Evolutionary conservation across 35 echinoderm and acorn worm genomes (phyloP), one percentile per base, ranked within the genome.

Genomic region (Eucidaris tribuloides): DNA sequence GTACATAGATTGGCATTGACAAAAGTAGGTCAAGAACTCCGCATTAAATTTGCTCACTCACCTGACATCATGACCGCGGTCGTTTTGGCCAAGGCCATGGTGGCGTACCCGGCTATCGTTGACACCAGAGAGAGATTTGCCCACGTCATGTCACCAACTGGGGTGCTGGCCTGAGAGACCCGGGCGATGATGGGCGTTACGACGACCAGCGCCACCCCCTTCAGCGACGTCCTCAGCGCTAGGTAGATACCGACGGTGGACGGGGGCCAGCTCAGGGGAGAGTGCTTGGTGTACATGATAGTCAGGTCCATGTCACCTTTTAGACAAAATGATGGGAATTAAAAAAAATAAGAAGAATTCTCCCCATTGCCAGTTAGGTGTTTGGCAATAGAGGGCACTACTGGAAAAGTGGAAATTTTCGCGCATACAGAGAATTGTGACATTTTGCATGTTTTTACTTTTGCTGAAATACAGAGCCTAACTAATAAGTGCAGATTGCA

Each of bases 231-330:
- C 71, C 74, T 59, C 2, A 92, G 62, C 18, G 90, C 90, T 17
- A 87, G 45, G 71, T 87, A 92, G 3, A 87, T 39, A 5, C 78
- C 90, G 2, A 83, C 33, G 5, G 79, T 82, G 22, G 79, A 77
- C 19, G 84, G 30, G 19, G 83, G 45, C 90, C 90, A 92, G 55
- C 78, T 86, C 1, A 92, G 84, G n/a, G 90, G 90, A 13, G 76
- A 81, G 57, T 92, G 90, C 46, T 92, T 86, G 64, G 90, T 87
- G 48, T 79, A 92, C 42, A 92, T 40, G 6, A 92, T 85, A 4
- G 79, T 86, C 65, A 92, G 52, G 50, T 92, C 90, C 77, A 92
- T 82, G 52, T 92, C 83, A 76, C 84, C 84, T 86, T 19, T 4
- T 43, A 40, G 40, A n/a, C n/a, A n/a, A n/a, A n/a, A n/a, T n/a